Evolutionary conservation across 2,113 vertebrate genomes (phyloP).

Genomic region (Trinectes maculatus): DNA sequence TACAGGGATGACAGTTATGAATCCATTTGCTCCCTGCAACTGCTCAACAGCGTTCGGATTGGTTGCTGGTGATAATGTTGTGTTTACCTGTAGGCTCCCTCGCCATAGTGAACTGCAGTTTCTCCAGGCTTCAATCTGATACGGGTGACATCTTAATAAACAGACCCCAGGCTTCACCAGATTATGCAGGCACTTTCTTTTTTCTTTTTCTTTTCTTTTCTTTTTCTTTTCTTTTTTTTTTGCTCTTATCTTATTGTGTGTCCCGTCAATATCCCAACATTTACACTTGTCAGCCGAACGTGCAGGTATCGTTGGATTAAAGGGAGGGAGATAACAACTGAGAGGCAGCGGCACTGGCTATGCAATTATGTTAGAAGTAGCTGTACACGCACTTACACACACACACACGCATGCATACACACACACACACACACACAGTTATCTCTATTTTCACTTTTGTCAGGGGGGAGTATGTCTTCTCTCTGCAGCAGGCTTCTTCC

Average conservation of each 20-base stretch:
- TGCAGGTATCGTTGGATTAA: constrained; percentile 9
- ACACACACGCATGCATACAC: constrained; percentile 40
- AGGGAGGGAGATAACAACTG: constrained; percentile 10
- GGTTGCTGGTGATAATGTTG: background rate
- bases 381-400: constrained; percentile 16
- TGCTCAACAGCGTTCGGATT: background rate
- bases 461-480: constrained; percentile 58
- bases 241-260: constrained; percentile 6
- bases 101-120: no score
- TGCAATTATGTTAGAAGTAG: constrained; percentile 28
- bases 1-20: background rate
- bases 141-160: background rate
- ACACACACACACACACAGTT: constrained; percentile 46
- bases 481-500: constrained; percentile 68
- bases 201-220: no score
- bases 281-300: constrained; percentile 2
- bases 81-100: background rate
- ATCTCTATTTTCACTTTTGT: constrained; percentile 51
- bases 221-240: no score
- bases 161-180: constrained; percentile 1
- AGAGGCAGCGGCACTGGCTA: constrained; percentile 6
- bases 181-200: no score
- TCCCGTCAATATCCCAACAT: constrained; percentile 12
- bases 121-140: background rate
- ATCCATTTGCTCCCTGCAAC: background rate